Percentiles rank a stretch among this genome's conserved stretches.
These are phyloP conservation scores for Camponotus pennsylvanicus DNA, from an alignment of 1,140 invertebrate genomes.

Conservation along the genomic window DNA sequence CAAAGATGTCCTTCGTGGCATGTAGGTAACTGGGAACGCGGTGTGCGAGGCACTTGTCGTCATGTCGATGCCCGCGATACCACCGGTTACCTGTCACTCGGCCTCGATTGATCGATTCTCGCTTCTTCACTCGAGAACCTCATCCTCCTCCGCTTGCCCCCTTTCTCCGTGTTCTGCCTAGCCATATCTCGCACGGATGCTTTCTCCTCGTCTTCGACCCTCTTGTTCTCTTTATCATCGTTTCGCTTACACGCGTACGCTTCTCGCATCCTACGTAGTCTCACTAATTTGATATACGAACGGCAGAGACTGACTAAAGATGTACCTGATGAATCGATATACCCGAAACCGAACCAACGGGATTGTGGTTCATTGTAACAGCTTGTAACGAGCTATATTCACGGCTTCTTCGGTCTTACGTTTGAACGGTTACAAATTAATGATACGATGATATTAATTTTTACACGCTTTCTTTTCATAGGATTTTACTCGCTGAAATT, in stretches of 20 bases:
- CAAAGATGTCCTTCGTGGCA: slow-evolving; percentile 62
- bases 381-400: slow-evolving; percentile 78
- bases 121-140: slow-evolving; percentile 61
- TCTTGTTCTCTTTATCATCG: slow-evolving; percentile 67
- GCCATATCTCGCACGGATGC: slow-evolving; percentile 41
- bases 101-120: slow-evolving; percentile 80
- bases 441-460: background rate
- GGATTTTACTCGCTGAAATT: background rate
- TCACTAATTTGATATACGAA: slow-evolving; percentile 74
- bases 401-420: slow-evolving; percentile 62
- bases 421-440: slow-evolving; percentile 43
- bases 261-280: slow-evolving; percentile 48
- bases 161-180: slow-evolving; percentile 27
- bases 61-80: slow-evolving; percentile 76
- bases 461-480: slow-evolving; percentile 9
- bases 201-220: slow-evolving; percentile 59
- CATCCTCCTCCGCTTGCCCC: slow-evolving; percentile 36
- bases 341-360: slow-evolving; percentile 17
- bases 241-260: slow-evolving; percentile 71
- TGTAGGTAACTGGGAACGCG: slow-evolving; percentile 68
- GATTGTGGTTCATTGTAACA: slow-evolving; percentile 42
- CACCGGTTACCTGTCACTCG: slow-evolving; percentile 77
- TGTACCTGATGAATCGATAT: slow-evolving; percentile 55
- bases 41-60: slow-evolving; percentile 78
- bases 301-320: slow-evolving; percentile 54